These are phyloP conservation scores for Lymantria dispar DNA, from an alignment of 2,888 invertebrate species.

Conservation along the genomic window DNA sequence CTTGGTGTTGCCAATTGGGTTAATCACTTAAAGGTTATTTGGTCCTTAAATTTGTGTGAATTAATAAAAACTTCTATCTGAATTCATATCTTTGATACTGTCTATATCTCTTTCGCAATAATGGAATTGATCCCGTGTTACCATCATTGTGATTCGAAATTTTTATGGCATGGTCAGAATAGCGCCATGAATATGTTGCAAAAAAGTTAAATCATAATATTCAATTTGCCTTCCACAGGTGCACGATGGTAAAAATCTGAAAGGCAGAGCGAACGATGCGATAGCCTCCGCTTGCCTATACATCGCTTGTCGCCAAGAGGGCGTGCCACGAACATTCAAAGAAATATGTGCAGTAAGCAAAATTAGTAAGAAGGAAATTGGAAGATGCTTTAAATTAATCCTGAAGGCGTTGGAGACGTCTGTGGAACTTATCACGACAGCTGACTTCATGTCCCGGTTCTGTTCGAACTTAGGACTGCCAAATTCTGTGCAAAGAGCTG, in stretches of 20 bases:
- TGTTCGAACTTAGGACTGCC: slow-evolving; percentile 96
- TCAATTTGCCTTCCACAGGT: slow-evolving; percentile 71
- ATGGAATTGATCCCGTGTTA: no score
- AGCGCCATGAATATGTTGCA: no score
- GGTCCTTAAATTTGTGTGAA: no score
- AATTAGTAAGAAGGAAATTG: slow-evolving; percentile 99
- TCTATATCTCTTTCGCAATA: no score
- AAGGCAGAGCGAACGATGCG: slow-evolving; percentile 98
- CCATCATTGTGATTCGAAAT: no score
- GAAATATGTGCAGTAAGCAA: slow-evolving; percentile 99
- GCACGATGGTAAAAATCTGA: slow-evolving; percentile 97
- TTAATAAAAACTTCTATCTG: no score
- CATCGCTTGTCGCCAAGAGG: slow-evolving; percentile 99
- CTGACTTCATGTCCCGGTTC: slow-evolving; percentile 99
- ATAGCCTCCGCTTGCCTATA: slow-evolving; percentile 99
- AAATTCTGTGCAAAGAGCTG: slow-evolving; percentile 94
- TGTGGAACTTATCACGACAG: slow-evolving; percentile 98
- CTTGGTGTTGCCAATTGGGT: no score
- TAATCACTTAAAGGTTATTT: no score
- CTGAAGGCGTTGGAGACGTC: slow-evolving; percentile 97
- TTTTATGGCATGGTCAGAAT: no score
- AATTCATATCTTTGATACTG: no score
- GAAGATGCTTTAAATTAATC: slow-evolving; percentile 98
- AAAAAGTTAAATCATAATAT: no score
- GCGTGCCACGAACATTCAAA: slow-evolving; percentile 99